Evolutionary conservation across 2,797 vertebrate species (phyloP).

Genomic region (Platalea minor): DNA sequence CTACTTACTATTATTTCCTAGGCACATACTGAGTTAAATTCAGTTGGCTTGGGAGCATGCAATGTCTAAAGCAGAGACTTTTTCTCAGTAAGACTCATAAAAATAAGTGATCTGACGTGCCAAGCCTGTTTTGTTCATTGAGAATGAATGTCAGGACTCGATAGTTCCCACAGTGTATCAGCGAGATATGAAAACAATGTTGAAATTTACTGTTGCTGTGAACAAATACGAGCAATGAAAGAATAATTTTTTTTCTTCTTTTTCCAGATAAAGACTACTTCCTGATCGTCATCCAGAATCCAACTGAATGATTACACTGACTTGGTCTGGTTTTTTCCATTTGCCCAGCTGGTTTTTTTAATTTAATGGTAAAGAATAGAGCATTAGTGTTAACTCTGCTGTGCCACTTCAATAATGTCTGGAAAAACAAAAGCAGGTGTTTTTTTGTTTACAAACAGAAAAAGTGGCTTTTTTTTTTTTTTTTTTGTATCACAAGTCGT

Average conservation of each 20-base stretch:
- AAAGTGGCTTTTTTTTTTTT: neutral
- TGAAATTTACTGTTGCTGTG: neutral
- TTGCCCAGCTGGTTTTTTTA: slow-evolving; percentile 30
- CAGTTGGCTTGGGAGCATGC: neutral
- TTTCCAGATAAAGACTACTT: slow-evolving; percentile 95
- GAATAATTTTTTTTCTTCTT: neutral
- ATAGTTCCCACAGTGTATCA: neutral
- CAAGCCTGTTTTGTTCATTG: neutral
- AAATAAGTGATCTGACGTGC: neutral
- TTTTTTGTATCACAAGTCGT: neutral
- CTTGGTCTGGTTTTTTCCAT: neutral
- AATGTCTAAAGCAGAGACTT: neutral
- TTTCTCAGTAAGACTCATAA: neutral
- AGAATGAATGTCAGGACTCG: neutral
- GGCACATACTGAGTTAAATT: neutral
- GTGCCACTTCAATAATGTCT: neutral
- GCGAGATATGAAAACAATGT: neutral
- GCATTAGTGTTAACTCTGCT: slow-evolving; percentile 28
- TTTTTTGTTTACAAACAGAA: slow-evolving; percentile 1
- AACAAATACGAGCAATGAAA: neutral
- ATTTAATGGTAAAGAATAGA: slow-evolving; percentile 61
- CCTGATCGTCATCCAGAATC: slow-evolving; percentile 96
- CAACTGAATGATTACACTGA: slow-evolving; percentile 78
- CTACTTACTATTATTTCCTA: neutral
- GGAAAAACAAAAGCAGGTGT: neutral